Percentiles rank a stretch among this genome's conserved stretches.
phyloP scores from a whole-genome alignment of 2,797 vertebrate genomes.

The Takifugu rubripes region DNA sequence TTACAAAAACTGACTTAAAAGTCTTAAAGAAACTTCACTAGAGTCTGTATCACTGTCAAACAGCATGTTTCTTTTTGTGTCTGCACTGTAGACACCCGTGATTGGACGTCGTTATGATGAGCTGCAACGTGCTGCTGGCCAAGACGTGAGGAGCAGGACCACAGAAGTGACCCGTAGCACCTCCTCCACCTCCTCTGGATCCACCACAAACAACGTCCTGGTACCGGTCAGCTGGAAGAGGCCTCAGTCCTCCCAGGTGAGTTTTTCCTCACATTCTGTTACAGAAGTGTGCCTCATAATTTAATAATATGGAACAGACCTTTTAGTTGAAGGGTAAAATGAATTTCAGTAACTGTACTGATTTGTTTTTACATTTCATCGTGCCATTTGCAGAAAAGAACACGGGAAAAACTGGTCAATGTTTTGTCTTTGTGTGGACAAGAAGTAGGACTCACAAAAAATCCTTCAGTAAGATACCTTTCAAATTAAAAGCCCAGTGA shows the following conservation, averaged over 20 bases:
- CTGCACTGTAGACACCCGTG: slow-evolving; percentile 82
- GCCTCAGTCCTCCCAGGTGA: slow-evolving; percentile 94
- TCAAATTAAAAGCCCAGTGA: neutral
- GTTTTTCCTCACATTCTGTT: neutral
- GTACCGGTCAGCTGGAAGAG: slow-evolving; percentile 99
- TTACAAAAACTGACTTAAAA: neutral
- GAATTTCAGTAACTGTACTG: too few species aligned
- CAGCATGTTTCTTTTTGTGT: slow-evolving; percentile 9
- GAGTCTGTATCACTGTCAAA: neutral
- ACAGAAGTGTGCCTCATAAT: neutral
- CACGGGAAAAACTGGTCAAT: slow-evolving; percentile 94
- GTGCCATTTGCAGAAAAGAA: slow-evolving; percentile 84
- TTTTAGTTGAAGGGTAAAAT: too few species aligned
- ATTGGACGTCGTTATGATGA: slow-evolving; percentile 93
- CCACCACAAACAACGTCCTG: slow-evolving; percentile 92
- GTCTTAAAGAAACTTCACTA: slow-evolving; percentile 7
- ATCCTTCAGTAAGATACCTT: slow-evolving; percentile 86
- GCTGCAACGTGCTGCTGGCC: slow-evolving; percentile 83
- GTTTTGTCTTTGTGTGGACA: slow-evolving; percentile 95
- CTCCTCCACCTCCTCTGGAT: slow-evolving; percentile 96
- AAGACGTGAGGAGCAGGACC: slow-evolving; percentile 84
- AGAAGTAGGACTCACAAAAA: slow-evolving; percentile 96
- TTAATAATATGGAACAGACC: too few species aligned
- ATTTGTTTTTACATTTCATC: slow-evolving; percentile 1
- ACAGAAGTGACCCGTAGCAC: slow-evolving; percentile 89